A percentile compares a stretch with the other conserved stretches of the same genome.
These are phyloP conservation scores for Cassiopea andromeda DNA, from an alignment of 30 jellyfish, hydroid and myxozoan genomes.

Conservation along the genomic window DNA sequence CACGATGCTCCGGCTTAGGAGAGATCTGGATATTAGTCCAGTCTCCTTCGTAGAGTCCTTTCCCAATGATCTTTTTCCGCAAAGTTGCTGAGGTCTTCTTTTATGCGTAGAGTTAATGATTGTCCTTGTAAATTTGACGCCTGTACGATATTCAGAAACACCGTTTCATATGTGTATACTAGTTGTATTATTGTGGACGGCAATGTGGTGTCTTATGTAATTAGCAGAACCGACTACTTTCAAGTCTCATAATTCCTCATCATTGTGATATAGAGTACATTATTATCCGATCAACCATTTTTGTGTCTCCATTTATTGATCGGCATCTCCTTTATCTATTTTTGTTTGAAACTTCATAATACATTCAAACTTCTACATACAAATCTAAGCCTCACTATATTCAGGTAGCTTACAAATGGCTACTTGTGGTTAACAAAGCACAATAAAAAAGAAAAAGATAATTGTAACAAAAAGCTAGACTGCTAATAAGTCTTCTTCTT, in stretches of 20 bases:
- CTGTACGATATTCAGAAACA: constrained; percentile 35
- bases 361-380: too few species aligned
- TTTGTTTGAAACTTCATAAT: too few species aligned
- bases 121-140: constrained; percentile 53
- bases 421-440: too few species aligned
- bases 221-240: constrained; percentile 25
- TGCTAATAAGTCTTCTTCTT: too few species aligned
- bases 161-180: constrained; percentile 63
- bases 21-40: too few species aligned
- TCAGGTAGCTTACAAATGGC: too few species aligned
- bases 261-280: constrained; percentile 54
- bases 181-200: constrained; percentile 57
- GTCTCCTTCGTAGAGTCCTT: not conserved
- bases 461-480: too few species aligned
- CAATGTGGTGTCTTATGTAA: constrained; percentile 36
- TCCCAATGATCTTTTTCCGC: not conserved
- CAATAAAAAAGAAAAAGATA: too few species aligned
- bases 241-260: constrained; percentile 34
- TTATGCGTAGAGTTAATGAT: not conserved
- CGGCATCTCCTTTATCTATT: too few species aligned
- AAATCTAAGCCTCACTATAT: too few species aligned
- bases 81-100: not conserved
- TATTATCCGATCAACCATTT: constrained; percentile 4
- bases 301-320: too few species aligned
- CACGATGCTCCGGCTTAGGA: too few species aligned